phyloP scores from a whole-genome alignment of 2,888 invertebrate genomes.

The Melieria picta region DNA sequence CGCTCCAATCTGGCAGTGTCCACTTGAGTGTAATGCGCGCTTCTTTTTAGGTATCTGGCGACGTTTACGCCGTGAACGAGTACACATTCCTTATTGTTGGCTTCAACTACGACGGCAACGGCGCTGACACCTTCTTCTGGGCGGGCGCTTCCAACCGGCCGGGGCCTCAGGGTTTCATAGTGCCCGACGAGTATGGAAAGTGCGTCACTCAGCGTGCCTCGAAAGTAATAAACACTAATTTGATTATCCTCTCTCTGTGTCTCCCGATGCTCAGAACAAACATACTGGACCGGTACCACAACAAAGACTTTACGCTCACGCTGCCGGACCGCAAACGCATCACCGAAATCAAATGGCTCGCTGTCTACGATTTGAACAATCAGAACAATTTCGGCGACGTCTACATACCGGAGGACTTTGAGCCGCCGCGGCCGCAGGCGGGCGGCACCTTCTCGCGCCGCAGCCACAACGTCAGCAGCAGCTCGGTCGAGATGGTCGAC shows the following conservation, averaged over 20 bases:
- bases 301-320: constrained; percentile 82
- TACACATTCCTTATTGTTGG: constrained; percentile 81
- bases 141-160: constrained; percentile 88
- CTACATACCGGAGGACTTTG: constrained; percentile 89
- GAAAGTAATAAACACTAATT: neutral
- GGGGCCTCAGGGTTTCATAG: constrained; percentile 90
- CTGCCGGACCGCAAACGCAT: constrained; percentile 88
- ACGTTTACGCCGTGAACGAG: constrained; percentile 89
- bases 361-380: constrained; percentile 85
- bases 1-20: constrained; percentile 4
- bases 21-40: neutral
- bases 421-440: constrained; percentile 79
- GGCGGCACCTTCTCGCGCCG: constrained; percentile 70
- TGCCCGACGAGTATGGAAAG: constrained; percentile 89
- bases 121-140: constrained; percentile 93
- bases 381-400: constrained; percentile 92
- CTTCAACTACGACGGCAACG: constrained; percentile 91
- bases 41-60: constrained; percentile 77
- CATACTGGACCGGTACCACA: constrained; percentile 84
- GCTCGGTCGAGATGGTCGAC: constrained; percentile 79
- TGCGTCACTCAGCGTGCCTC: constrained; percentile 63
- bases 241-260: constrained; percentile 1
- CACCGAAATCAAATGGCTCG: constrained; percentile 88
- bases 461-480: constrained; percentile 76
- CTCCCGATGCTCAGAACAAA: constrained; percentile 73